Conservation (phyloP, 2,888 invertebrate species). For the Erebia palarica region DNA sequence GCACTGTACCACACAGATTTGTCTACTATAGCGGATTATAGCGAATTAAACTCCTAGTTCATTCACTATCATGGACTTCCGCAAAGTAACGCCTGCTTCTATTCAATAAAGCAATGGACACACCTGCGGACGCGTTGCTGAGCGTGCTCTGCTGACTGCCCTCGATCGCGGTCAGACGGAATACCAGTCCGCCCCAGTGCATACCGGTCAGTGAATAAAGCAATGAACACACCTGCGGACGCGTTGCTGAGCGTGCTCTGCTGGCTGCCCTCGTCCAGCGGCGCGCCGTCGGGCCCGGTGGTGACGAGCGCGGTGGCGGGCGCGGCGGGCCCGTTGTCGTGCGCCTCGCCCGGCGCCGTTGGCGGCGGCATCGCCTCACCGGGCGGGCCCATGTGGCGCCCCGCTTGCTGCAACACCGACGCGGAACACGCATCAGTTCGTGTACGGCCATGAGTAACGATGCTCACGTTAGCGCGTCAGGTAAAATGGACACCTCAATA, state of each 20-base stretch:
- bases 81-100: no score
- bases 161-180: no score
- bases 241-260: slow-evolving; percentile 96
- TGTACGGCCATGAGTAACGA: no score
- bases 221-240: slow-evolving; percentile 87
- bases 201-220: no score
- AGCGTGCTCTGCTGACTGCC: slow-evolving; percentile 96
- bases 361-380: slow-evolving; percentile 83
- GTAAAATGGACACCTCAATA: no score
- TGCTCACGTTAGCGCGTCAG: no score
- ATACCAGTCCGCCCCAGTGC: no score
- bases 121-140: slow-evolving; percentile 96
- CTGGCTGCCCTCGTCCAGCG: slow-evolving; percentile 95
- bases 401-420: slow-evolving; percentile 76
- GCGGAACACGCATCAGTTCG: background rate
- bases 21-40: no score
- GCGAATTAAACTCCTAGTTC: no score
- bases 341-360: slow-evolving; percentile 83
- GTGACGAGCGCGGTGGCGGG: slow-evolving; percentile 94
- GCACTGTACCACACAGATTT: no score
- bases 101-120: background rate
- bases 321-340: slow-evolving; percentile 85
- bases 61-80: no score
- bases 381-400: slow-evolving; percentile 81
- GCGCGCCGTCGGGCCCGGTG: slow-evolving; percentile 94